These are phyloP conservation scores for Sciaenops ocellatus DNA, from an alignment of 2,797 vertebrate genomes.

Conservation along the genomic window DNA sequence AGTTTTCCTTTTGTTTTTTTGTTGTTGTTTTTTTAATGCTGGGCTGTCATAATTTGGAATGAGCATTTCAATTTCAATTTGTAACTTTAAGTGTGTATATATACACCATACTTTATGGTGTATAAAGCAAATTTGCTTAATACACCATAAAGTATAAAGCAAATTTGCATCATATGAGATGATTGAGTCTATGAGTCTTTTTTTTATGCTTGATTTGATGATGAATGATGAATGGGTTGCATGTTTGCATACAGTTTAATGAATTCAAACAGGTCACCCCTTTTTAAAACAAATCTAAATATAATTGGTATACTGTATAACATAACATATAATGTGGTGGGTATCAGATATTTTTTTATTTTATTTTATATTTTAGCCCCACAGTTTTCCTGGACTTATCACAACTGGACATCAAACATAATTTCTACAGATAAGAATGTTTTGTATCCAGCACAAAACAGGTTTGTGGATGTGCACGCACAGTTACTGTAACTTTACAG, in stretches of 20 bases:
- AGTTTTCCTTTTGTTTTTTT: not conserved
- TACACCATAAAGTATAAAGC: no score
- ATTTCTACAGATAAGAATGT: conserved; percentile 18
- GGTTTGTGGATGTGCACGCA: not conserved
- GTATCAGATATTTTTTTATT: not conserved
- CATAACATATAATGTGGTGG: no score
- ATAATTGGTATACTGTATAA: not conserved
- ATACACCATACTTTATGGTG: no score
- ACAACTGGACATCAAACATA: conserved; percentile 14
- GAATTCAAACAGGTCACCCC: not conserved
- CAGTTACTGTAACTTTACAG: not conserved
- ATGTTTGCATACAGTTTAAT: not conserved
- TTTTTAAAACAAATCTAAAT: not conserved
- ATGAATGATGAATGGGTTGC: not conserved
- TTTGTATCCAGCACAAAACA: no score
- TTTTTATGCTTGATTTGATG: not conserved
- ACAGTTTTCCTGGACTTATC: not conserved
- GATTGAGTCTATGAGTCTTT: no score
- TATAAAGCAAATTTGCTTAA: no score
- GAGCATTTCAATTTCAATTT: not conserved
- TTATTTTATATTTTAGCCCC: not conserved
- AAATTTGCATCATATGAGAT: no score
- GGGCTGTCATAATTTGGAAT: not conserved
- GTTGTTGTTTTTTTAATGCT: not conserved
- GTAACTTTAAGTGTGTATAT: no score